These are phyloP conservation scores for Leucosticte australis DNA, from an alignment of 2,113 vertebrate genomes.

Conservation along the genomic window DNA sequence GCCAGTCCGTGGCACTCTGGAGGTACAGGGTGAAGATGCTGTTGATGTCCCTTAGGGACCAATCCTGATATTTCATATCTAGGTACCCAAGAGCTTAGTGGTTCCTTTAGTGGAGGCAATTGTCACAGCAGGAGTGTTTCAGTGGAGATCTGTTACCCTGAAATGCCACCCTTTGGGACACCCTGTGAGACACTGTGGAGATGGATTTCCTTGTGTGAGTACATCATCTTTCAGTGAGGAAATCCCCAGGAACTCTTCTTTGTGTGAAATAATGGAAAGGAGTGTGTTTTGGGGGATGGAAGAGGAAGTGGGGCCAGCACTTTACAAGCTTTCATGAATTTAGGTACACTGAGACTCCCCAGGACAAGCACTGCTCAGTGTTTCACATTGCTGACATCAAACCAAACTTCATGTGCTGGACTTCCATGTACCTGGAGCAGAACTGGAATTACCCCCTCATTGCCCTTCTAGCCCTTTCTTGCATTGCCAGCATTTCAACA, in stretches of 20 bases:
- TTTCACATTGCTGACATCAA: not conserved
- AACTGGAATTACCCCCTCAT: not conserved
- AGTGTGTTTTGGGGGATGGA: not conserved
- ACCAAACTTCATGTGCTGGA: not conserved
- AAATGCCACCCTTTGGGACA: rapidly evolving
- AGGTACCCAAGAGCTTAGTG: not conserved
- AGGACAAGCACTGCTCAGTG: not conserved
- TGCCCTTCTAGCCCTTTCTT: not conserved
- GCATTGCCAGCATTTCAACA: not conserved
- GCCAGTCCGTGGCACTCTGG: not conserved
- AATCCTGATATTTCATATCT: not conserved
- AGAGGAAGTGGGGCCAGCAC: not conserved
- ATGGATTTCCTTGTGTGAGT: not conserved
- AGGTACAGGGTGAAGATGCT: not conserved
- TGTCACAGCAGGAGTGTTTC: not conserved
- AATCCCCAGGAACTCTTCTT: not conserved
- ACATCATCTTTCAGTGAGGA: not conserved
- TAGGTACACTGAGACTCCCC: not conserved
- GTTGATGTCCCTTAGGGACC: not conserved
- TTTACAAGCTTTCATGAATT: not conserved
- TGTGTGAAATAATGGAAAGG: not conserved
- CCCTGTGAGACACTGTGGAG: not conserved
- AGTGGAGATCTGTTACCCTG: not conserved
- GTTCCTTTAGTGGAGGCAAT: not conserved
- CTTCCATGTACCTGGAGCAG: not conserved